Conservation (phyloP, 2,797 vertebrate genomes). For the Anguilla megastoma region DNA sequence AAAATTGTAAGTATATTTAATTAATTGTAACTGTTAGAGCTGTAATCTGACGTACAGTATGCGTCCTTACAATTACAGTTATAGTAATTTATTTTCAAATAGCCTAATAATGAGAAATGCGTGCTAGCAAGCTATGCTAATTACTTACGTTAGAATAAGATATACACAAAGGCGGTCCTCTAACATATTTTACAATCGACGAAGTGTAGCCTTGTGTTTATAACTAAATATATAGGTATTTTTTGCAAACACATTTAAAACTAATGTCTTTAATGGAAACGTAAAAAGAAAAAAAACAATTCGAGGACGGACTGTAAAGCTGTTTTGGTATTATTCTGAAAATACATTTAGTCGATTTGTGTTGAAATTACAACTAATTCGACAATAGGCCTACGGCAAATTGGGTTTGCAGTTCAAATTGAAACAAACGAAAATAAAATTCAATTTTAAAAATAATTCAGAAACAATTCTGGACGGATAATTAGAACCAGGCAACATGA, state of each 20-base stretch:
- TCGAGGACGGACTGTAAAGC: background rate
- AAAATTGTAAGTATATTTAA: conserved; percentile 35
- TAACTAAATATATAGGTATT: background rate
- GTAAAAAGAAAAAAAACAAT: background rate
- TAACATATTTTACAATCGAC: background rate
- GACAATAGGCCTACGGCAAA: background rate
- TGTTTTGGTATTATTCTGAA: background rate
- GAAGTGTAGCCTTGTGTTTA: background rate
- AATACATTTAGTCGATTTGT: background rate
- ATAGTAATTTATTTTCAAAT: background rate
- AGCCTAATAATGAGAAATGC: background rate
- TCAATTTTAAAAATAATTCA: background rate
- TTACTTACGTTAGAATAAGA: background rate
- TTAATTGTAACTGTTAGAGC: background rate
- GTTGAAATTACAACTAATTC: background rate
- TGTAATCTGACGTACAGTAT: background rate
- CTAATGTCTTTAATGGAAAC: background rate
- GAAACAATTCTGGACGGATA: background rate
- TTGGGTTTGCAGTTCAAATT: background rate
- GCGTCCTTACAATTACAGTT: background rate
- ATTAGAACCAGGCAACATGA: background rate
- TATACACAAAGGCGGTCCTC: background rate
- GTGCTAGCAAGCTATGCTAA: background rate
- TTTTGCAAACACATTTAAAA: background rate
- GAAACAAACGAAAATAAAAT: background rate